A percentile compares a stretch with the other conserved stretches of the same genome.
These are phyloP conservation scores for Noctua janthe DNA, from an alignment of 2,888 invertebrate species.

Conservation along the genomic window DNA sequence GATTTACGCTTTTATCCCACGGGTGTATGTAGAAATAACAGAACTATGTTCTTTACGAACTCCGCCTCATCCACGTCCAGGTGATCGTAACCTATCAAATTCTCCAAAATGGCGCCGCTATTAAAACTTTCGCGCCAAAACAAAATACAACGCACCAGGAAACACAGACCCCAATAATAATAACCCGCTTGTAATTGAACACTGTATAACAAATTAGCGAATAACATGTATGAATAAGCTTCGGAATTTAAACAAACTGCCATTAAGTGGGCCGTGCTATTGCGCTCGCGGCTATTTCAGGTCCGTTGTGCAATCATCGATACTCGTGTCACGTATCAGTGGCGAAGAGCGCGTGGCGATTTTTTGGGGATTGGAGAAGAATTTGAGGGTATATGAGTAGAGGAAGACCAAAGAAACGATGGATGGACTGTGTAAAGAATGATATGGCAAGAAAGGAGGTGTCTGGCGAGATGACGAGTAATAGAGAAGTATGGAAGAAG, in stretches of 20 bases:
- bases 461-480: too few relatives aligned
- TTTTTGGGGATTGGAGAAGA: slow-evolving; percentile 30
- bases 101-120: slow-evolving; percentile 3
- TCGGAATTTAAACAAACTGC: slow-evolving; percentile 73
- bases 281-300: slow-evolving; percentile 70
- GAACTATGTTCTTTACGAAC: neutral
- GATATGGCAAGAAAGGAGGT: too few relatives aligned
- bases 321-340: slow-evolving; percentile 58
- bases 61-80: neutral
- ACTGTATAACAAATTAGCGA: slow-evolving; percentile 70
- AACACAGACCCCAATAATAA: slow-evolving; percentile 42
- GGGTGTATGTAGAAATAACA: neutral
- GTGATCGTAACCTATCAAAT: neutral
- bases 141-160: slow-evolving; percentile 37
- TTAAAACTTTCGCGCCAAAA: slow-evolving; percentile 20
- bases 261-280: slow-evolving; percentile 70
- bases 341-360: slow-evolving; percentile 20
- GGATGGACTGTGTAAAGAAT: too few relatives aligned
- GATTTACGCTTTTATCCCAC: neutral
- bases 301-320: slow-evolving; percentile 60
- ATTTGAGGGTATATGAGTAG: neutral
- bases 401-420: too few relatives aligned
- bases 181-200: slow-evolving; percentile 51
- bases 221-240: slow-evolving; percentile 71
- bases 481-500: too few relatives aligned